Percentiles rank a stretch among this genome's conserved stretches.
phyloP scores from a whole-genome alignment of 2,113 vertebrate species.

The Aphelocoma coerulescens region DNA sequence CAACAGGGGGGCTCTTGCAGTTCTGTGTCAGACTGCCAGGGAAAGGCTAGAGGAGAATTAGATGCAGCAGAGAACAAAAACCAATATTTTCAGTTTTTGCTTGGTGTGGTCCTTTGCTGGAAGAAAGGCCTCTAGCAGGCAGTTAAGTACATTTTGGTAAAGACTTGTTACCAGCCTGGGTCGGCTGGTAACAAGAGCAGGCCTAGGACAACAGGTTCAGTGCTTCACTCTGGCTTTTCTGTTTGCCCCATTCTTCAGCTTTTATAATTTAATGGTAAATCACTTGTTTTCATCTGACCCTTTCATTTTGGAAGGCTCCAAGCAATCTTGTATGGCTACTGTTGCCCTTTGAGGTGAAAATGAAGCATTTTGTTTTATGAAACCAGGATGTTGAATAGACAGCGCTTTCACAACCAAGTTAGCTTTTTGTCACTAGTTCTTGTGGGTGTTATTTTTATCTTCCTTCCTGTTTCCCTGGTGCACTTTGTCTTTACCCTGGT shows the following conservation, averaged over 20 bases:
- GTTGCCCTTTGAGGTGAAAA: background rate
- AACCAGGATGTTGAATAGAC: background rate
- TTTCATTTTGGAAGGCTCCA: background rate
- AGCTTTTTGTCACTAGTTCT: background rate
- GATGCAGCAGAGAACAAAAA: background rate
- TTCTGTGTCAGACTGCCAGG: background rate
- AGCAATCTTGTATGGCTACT: background rate
- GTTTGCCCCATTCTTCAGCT: background rate
- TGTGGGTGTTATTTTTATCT: background rate
- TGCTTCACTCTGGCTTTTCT: background rate
- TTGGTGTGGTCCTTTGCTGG: background rate
- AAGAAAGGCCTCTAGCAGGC: background rate
- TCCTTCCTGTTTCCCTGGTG: background rate
- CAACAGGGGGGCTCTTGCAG: background rate
- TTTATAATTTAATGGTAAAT: background rate
- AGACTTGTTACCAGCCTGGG: background rate
- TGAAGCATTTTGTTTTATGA: background rate
- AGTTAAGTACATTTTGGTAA: background rate
- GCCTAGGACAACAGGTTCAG: background rate
- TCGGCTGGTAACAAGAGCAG: background rate
- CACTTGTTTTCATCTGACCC: background rate
- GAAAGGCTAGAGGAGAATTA: background rate
- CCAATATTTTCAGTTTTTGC: background rate
- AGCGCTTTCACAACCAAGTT: background rate
- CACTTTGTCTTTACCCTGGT: background rate